Evolutionary conservation across 2,113 vertebrate genomes (phyloP).

Genomic region (Hippocampus comes): DNA sequence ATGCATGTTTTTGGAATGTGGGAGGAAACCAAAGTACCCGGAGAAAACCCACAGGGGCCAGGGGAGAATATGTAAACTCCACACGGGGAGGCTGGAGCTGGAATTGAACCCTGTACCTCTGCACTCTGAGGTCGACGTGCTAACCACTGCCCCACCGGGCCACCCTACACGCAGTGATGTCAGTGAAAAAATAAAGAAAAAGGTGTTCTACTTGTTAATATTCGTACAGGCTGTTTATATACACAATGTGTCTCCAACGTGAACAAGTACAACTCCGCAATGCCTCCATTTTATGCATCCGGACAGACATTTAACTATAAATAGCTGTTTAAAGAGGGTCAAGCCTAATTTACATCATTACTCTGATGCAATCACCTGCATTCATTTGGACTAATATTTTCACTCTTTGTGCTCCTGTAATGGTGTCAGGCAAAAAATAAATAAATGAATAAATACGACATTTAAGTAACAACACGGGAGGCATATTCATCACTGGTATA

Average conservation of each 20-base stretch:
- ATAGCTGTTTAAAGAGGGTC: background rate
- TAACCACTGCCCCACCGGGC: too few species aligned
- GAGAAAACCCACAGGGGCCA: too few species aligned
- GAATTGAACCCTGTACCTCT: too few species aligned
- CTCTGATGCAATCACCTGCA: background rate
- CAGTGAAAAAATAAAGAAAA: background rate
- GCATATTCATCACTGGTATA: background rate
- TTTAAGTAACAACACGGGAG: conserved; percentile 1
- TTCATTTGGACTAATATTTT: conserved; percentile 4
- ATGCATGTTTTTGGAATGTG: too few species aligned
- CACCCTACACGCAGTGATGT: background rate
- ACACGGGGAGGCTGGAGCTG: too few species aligned
- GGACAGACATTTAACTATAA: background rate
- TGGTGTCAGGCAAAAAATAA: background rate
- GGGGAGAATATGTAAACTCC: too few species aligned
- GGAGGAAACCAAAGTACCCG: too few species aligned
- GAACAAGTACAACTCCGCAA: background rate
- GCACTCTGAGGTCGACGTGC: too few species aligned
- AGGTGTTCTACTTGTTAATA: background rate
- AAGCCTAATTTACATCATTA: background rate
- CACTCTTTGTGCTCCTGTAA: background rate
- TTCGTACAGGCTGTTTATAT: background rate
- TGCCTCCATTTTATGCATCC: background rate
- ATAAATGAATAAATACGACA: background rate
- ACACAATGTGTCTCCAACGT: background rate